These are phyloP conservation scores for Calliopsis andreniformis DNA, from an alignment of 1,140 invertebrate genomes.

Conservation along the genomic window DNA sequence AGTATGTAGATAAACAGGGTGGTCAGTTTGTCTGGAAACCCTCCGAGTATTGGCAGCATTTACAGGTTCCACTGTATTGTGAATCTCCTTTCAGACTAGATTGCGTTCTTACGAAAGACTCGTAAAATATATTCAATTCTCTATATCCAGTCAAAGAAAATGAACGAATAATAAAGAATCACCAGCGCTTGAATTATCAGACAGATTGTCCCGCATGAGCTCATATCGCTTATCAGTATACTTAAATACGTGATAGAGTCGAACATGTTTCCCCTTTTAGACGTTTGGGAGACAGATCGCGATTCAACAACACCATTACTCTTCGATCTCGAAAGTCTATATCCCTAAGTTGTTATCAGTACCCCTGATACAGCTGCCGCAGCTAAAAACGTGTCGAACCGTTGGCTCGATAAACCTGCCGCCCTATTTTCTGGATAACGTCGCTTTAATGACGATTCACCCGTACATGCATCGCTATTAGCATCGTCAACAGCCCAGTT, in stretches of 20 bases:
- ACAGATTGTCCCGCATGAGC: too few relatives aligned
- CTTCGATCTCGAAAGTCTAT: background rate
- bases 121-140: too few relatives aligned
- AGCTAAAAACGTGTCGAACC: constrained; percentile 21
- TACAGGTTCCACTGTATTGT: too few relatives aligned
- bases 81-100: too few relatives aligned
- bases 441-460: constrained; percentile 10
- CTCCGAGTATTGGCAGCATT: too few relatives aligned
- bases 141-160: too few relatives aligned
- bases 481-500: constrained; percentile 33
- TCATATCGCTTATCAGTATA: constrained; percentile 1
- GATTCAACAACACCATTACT: constrained; percentile 24
- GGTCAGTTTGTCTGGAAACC: too few relatives aligned
- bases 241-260: constrained; percentile 3
- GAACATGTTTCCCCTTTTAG: constrained; percentile 23
- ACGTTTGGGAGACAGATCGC: background rate
- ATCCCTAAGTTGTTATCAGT: background rate
- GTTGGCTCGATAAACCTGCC: background rate
- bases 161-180: too few relatives aligned
- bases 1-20: too few relatives aligned
- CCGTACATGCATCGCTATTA: constrained; percentile 28
- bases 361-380: background rate
- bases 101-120: too few relatives aligned
- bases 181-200: too few relatives aligned
- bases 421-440: constrained; percentile 37